These are phyloP conservation scores for Trichopoda pennipes DNA, from an alignment of 2,888 invertebrate genomes.

Conservation along the genomic window DNA sequence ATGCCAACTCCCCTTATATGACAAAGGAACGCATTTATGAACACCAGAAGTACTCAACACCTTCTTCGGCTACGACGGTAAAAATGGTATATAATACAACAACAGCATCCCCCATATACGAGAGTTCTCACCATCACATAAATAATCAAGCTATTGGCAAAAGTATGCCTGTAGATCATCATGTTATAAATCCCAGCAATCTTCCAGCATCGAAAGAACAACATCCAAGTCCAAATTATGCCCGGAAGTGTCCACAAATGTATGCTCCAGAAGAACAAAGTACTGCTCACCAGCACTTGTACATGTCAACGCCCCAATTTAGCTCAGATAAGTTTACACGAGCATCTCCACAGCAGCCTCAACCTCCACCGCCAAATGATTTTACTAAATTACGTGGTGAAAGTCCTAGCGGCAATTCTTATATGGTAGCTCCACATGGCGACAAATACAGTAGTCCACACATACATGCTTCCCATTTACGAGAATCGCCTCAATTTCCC, in stretches of 20 bases:
- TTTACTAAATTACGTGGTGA: slow-evolving; percentile 61
- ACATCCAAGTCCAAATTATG: slow-evolving; percentile 77
- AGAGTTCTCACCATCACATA: slow-evolving; percentile 54
- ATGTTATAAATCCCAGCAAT: slow-evolving; percentile 76
- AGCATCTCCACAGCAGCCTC: slow-evolving; percentile 71
- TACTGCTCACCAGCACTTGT: slow-evolving; percentile 73
- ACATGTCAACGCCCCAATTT: slow-evolving; percentile 76
- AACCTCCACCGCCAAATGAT: slow-evolving; percentile 47
- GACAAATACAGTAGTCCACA: slow-evolving; percentile 55
- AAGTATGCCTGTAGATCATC: slow-evolving; percentile 69
- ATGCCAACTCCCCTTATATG: slow-evolving; percentile 42
- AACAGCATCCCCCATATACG: slow-evolving; percentile 49
- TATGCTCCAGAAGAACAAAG: slow-evolving; percentile 72
- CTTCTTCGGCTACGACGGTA: slow-evolving; percentile 45
- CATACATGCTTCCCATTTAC: slow-evolving; percentile 47
- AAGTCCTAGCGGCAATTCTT: slow-evolving; percentile 60
- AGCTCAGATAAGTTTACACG: slow-evolving; percentile 75
- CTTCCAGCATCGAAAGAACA: slow-evolving; percentile 73
- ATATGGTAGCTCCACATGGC: slow-evolving; percentile 45
- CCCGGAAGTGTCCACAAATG: slow-evolving; percentile 76
- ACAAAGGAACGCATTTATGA: slow-evolving; percentile 63
- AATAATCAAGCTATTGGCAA: slow-evolving; percentile 41
- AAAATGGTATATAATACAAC: slow-evolving; percentile 63
- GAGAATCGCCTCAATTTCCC: slow-evolving; percentile 60
- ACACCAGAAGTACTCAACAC: slow-evolving; percentile 58